Conservation (phyloP, 2,888 invertebrate species). For the Alitta virens region DNA sequence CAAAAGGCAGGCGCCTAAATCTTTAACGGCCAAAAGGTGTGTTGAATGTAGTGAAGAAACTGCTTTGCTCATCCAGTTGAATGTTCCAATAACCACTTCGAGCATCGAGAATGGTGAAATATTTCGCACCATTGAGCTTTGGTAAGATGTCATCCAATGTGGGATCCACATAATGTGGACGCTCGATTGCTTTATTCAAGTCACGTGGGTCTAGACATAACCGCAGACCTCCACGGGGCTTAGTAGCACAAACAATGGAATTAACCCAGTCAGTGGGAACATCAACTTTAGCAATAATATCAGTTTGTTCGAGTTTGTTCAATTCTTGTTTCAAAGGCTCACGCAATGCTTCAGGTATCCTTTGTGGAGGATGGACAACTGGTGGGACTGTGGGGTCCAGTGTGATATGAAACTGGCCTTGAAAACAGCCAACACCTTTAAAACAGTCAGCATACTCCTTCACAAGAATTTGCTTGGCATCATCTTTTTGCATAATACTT, state of each 20-base stretch:
- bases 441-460: background rate
- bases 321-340: background rate
- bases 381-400: background rate
- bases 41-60: background rate
- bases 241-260: background rate
- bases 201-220: background rate
- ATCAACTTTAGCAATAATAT: background rate
- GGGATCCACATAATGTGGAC: background rate
- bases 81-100: background rate
- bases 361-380: background rate
- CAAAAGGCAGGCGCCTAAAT: background rate
- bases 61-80: background rate
- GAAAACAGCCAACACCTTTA: background rate
- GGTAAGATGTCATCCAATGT: background rate
- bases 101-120: background rate
- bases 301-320: background rate
- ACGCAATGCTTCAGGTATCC: background rate
- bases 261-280: background rate
- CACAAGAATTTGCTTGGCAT: too few species aligned
- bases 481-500: too few species aligned
- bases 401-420: background rate
- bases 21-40: background rate
- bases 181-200: background rate
- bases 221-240: background rate
- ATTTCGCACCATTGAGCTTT: background rate